Evolutionary conservation across 2,888 invertebrate genomes (phyloP), one percentile per base, ranked within the genome.

Genomic region (Laspeyria flexula): DNA sequence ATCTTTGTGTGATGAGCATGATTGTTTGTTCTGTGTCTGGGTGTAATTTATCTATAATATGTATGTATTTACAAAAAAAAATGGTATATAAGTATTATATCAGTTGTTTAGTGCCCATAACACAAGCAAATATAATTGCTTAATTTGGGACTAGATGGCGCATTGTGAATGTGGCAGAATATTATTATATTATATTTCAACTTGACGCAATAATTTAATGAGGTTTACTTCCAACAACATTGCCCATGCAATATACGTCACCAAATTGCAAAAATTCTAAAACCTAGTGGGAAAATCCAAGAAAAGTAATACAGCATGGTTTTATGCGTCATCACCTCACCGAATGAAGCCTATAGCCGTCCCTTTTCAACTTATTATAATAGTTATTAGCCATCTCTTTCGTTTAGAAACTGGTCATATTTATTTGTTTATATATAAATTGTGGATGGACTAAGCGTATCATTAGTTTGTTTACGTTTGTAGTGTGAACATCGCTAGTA

Each of bases 371-470:
- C 49, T 10, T 16, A 0, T 0, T 9, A 0, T 0, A 16, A 38
- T 21, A 2, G 1, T 0, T 5, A 41, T 41, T 4, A 4, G 0
- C 23, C 38, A 4, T 64, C 65, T 34, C 54, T 42, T 37, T 64
- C 52, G n/a, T 37, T 15, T 44, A 1, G 1, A 35, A 35, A 18
- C 38, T 48, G 30, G 5, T 18, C 9, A 7, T 12, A 1, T 42
- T 42, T 27, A 31, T 54, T 55, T 46, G 37, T 46, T 56, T 52
- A 55, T 50, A 54, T 65, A 66, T 59, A 55, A 33, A 55, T 40
- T 51, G 43, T 27, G 42, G 16, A 27, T 21, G 5, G 29, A n/a
- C 10, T 13, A 46, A 27, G 18, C 16, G 25, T 42, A 41, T 67
- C 60, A 65, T 49, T 55, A 29, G 38, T 52, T 43, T 43, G 47